Conservation (phyloP, 2,888 invertebrate genomes). For the Lasioglossum pauxillum region DNA sequence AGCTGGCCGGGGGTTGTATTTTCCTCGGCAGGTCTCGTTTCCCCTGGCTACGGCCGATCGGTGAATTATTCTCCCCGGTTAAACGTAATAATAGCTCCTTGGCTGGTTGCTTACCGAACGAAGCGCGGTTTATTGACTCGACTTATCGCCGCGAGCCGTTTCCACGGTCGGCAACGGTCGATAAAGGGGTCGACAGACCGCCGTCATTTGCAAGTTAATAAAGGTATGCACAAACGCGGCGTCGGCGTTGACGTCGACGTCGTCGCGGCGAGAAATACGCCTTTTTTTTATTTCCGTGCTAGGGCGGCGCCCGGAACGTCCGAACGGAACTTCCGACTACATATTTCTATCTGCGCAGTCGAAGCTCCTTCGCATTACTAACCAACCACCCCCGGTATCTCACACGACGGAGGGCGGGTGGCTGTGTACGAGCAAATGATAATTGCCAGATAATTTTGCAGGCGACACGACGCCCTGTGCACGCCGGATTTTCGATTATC, state of each 20-base stretch:
- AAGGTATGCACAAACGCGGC: constrained; percentile 41
- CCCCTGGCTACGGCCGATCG: neutral
- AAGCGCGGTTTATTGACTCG: constrained; percentile 49
- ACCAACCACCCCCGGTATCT: neutral
- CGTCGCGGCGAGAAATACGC: neutral
- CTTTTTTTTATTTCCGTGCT: neutral
- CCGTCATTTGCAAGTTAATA: constrained; percentile 61
- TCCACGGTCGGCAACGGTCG: constrained; percentile 56
- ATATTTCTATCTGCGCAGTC: neutral
- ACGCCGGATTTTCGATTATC: neutral
- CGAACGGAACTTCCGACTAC: neutral
- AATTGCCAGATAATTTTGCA: neutral
- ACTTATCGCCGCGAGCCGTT: constrained; percentile 59
- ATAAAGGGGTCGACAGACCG: constrained; percentile 46
- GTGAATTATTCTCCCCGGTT: constrained; percentile 28
- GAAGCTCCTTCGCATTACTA: neutral
- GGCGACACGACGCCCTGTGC: neutral
- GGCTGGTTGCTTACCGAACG: constrained; percentile 26
- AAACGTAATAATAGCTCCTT: neutral
- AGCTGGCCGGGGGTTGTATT: constrained; percentile 9
- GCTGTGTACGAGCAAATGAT: neutral
- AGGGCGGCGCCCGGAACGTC: neutral
- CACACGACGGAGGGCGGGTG: neutral
- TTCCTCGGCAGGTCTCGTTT: neutral
- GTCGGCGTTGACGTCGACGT: constrained; percentile 2